Base-by-base conservation (phyloP, 2,797 vertebrate species). In the Oryzias sinensis region DNA sequence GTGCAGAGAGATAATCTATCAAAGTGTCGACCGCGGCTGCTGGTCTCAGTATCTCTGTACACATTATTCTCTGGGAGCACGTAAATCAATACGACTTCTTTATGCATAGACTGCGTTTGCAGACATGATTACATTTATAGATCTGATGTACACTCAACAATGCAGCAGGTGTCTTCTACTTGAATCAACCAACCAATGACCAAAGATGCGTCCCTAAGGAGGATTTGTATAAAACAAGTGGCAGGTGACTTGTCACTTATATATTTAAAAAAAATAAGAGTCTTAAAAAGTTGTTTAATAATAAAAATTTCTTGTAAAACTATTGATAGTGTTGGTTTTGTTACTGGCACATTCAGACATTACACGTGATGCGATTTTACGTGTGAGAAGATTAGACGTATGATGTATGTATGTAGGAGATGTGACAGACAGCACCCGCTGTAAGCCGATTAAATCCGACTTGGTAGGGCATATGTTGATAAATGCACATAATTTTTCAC, bases 101-200 rank as follows among this genome's bases (percentile, higher is more conserved):
- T 76, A 80, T 79, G 76, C 62, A 65, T 60, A 62, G 65, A 0
- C 27, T 24, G 17, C 58, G 68, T 78, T 79, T 57, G 74, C 59
- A 81, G 65, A 78, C 80, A 72, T 80, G 72, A 86, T 87, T 81
- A 72, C 62, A 70, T 86, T 81, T 75, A 88, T 86, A 62, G 83
- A 88, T 87, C 68, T 33, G 17, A 59, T 73, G 57, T 48, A 48
- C 65, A 44, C 68, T 59, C 59, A 13, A 25, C n/a, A 45, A 57
- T 17, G 51, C 62, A 49, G 53, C 65, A 68, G 58, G 79, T 68
- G 69, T 54, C 70, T 67, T 76, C 79, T 83, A 76, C 74, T 82
- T 82, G 76, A 88, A 91, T 91, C 88, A 88, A 77, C 65, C 45
- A 29, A 63, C 64, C 83, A 86, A 89, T 91, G 63, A 72, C 81